A percentile compares a stretch with the other conserved stretches of the same genome.
Conservation (phyloP, 2,888 invertebrate species). For the Amphipyra berbera region DNA sequence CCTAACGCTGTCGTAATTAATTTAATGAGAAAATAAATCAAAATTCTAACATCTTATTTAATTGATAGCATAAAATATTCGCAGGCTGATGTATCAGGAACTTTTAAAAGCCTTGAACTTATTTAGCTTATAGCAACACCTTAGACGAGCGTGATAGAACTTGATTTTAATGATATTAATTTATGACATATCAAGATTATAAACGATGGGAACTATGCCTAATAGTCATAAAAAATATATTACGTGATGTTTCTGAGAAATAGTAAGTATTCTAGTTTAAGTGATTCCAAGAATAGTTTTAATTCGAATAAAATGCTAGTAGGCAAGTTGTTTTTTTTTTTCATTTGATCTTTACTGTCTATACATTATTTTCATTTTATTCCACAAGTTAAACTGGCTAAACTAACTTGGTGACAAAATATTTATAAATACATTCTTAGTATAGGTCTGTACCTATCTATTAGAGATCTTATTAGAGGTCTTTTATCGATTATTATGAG, state of each 20-base stretch:
- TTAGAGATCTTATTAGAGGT: slow-evolving; percentile 26
- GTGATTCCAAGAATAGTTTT: no score
- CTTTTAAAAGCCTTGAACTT: slow-evolving; percentile 50
- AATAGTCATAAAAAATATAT: not conserved
- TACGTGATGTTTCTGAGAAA: no score
- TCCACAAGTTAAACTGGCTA: not conserved
- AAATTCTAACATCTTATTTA: slow-evolving; percentile 10
- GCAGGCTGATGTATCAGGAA: slow-evolving; percentile 30
- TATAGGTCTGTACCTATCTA: not conserved
- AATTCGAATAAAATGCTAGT: no score
- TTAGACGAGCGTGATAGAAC: slow-evolving; percentile 22
- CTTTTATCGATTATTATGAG: not conserved
- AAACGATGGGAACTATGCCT: slow-evolving; percentile 1
- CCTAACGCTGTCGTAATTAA: not conserved
- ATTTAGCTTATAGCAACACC: slow-evolving; percentile 18
- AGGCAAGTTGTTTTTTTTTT: no score
- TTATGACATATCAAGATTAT: slow-evolving; percentile 6
- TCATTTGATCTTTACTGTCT: no score
- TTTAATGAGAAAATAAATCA: slow-evolving; percentile 19
- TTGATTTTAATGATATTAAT: slow-evolving; percentile 28
- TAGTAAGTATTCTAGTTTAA: no score
- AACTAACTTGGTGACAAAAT: not conserved
- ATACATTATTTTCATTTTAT: no score
- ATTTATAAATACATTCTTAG: not conserved
- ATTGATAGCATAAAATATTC: slow-evolving; percentile 23